These are phyloP conservation scores for Coenobita brevimanus DNA, from an alignment of 1,140 invertebrate species.

Conservation along the genomic window DNA sequence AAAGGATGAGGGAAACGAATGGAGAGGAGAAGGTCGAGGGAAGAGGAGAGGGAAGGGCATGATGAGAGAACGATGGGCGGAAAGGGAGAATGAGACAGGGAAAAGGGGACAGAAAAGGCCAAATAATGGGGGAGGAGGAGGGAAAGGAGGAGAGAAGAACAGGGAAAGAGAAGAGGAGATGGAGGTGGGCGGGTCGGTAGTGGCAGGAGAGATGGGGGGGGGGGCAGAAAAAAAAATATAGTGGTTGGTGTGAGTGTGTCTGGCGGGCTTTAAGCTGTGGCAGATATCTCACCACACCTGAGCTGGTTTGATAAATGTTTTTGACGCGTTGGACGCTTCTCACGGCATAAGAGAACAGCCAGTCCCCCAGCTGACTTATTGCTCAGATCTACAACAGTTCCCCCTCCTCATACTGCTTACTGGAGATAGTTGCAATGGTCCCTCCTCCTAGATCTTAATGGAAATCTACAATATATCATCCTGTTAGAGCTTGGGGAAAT, in stretches of 20 bases:
- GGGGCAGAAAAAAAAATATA: not conserved
- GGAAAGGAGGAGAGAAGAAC: too few species aligned
- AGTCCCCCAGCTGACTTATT: not conserved
- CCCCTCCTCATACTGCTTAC: too few species aligned
- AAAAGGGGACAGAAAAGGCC: not conserved
- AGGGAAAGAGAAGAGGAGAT: not conserved
- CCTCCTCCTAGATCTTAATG: too few species aligned
- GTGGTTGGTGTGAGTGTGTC: not conserved
- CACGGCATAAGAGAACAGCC: not conserved
- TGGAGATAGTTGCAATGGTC: too few species aligned
- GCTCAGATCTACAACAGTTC: not conserved
- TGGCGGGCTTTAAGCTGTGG: too few species aligned
- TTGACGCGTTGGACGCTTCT: too few species aligned
- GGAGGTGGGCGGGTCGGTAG: not conserved
- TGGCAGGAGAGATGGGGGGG: not conserved
- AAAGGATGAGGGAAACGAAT: not conserved
- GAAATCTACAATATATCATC: too few species aligned
- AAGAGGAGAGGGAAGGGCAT: not conserved
- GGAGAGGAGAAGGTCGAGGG: not conserved
- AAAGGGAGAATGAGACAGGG: not conserved
- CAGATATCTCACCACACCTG: too few species aligned
- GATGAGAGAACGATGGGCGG: not conserved
- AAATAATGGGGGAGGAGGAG: not conserved
- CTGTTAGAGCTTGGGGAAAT: too few species aligned
- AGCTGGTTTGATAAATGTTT: too few species aligned